These are phyloP conservation scores for Gymnosoma rotundatum DNA, from an alignment of 2,888 invertebrate genomes.

Conservation along the genomic window DNA sequence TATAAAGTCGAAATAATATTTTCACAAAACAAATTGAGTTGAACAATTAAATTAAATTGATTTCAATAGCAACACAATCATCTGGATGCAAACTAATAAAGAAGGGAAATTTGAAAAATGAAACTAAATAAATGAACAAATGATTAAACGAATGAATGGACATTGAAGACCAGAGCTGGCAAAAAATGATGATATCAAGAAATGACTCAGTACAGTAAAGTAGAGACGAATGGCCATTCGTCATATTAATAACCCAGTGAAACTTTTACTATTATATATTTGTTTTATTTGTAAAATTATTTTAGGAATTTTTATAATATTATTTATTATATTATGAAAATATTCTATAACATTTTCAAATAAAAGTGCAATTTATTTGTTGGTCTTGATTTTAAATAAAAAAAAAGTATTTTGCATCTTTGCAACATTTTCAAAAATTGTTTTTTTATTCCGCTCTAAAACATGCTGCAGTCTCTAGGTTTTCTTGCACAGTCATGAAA, in stretches of 20 bases:
- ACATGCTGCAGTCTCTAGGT: no score
- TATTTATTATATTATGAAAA: no score
- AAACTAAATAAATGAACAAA: constrained; percentile 47
- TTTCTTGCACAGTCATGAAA: no score
- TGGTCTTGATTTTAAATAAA: no score
- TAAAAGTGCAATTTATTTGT: no score
- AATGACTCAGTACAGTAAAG: constrained; percentile 28
- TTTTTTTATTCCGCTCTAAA: no score
- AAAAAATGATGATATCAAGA: constrained; percentile 27
- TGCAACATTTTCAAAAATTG: no score
- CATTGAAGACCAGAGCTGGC: constrained; percentile 39
- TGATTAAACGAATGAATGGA: constrained; percentile 26
- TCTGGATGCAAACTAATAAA: constrained; percentile 58
- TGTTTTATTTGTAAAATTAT: no score
- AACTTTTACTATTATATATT: neutral
- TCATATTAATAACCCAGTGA: constrained; percentile 26
- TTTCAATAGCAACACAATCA: constrained; percentile 71
- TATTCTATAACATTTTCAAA: no score
- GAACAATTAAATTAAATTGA: constrained; percentile 77
- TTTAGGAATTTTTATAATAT: no score
- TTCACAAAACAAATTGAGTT: constrained; percentile 74
- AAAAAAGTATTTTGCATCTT: no score
- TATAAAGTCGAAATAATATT: constrained; percentile 64
- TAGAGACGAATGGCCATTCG: neutral
- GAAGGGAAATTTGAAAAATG: constrained; percentile 52